Evolutionary conservation across 2,797 vertebrate species (phyloP), one percentile per base, ranked within the genome.

Genomic region (Labroides dimidiatus): DNA sequence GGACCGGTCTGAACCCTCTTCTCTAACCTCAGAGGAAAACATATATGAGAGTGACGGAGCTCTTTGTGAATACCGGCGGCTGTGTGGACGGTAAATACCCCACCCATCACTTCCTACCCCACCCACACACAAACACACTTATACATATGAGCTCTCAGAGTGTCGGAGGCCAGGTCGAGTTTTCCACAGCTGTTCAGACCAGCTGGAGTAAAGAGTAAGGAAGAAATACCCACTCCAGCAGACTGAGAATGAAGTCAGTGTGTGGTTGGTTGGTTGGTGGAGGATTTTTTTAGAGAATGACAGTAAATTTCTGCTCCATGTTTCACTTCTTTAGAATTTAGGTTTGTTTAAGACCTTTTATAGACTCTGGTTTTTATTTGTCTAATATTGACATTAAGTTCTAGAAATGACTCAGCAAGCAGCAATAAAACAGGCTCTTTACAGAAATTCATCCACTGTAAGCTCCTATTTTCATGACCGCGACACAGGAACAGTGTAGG

Each of bases 21-120:
- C 61, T 47, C 64, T 55, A 48, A 84, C 84, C 69, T 12, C 43
- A 1, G 64, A 69, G 78, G 71, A 86, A 82, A 87, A 85, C 62
- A 68, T 52, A 49, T 15, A 17, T 19, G 45, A 56, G 62, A 59
- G 41, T 58, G 9, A 64, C 52, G 52, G 44, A 52, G 44, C 72
- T 64, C 20, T 75, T 78, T 75, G 37, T 78, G 59, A 73, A 64
- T 52, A 59, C 43, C 42, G 17, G 16, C 0, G n/a, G 19, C 36
- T 36, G 19, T 64, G 67, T 73, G 59, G 61, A 19, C 48, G 9
- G 75, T 61, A 72, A 78, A 75, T 50, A 77, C 80, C 54, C 69
- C 86, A 51, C 88, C 80, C 80, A 37, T 56, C 20, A 15, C 68
- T 70, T 69, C 61, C 63, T 56, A 65, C 48, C 50, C 73, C 75